These are phyloP conservation scores for Nanger granti DNA, from an alignment of 2,113 vertebrate species.

Conservation along the genomic window DNA sequence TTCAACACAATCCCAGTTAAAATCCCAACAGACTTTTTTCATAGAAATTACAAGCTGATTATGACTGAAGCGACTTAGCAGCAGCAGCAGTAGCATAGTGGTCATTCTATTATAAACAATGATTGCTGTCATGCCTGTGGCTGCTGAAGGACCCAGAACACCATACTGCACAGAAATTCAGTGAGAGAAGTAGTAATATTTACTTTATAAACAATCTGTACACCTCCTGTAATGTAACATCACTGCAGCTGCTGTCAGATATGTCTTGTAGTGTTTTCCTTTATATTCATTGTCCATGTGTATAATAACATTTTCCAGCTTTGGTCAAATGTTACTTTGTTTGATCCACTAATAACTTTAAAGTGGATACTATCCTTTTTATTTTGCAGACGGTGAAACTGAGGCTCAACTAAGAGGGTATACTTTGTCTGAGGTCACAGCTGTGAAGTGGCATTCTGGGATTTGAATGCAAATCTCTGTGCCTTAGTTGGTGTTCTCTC, in stretches of 20 bases:
- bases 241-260: neutral
- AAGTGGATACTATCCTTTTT: neutral
- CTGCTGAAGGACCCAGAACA: neutral
- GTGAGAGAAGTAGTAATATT: neutral
- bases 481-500: neutral
- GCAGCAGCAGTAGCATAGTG: neutral
- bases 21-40: neutral
- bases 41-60: neutral
- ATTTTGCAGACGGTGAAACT: neutral
- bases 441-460: neutral
- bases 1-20: neutral
- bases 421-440: neutral
- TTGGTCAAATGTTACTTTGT: neutral
- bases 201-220: neutral
- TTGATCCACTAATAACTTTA: neutral
- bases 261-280: neutral
- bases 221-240: neutral
- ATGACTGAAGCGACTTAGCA: too few species aligned
- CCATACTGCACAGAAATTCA: neutral
- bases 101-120: neutral
- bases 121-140: neutral
- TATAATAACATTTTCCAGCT: neutral
- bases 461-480: neutral
- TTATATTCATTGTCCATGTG: neutral
- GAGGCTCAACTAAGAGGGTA: neutral